A percentile compares a stretch with the other conserved stretches of the same genome.
phyloP scores from a whole-genome alignment of 2,888 invertebrate genomes.

The Osedax frankpressi region DNA sequence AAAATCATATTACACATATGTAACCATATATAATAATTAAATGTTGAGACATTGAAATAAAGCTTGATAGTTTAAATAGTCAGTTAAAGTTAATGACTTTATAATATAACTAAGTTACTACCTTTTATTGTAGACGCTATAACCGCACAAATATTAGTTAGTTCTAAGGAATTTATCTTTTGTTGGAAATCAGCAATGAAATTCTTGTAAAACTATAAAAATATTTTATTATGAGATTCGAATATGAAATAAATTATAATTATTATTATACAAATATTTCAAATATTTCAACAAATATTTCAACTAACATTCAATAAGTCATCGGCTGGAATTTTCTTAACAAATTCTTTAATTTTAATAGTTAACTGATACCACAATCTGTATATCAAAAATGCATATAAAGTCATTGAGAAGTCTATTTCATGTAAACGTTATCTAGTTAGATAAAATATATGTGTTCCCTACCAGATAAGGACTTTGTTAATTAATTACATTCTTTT shows the following conservation, averaged over 20 bases:
- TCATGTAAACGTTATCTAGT: no score
- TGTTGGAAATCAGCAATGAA: neutral
- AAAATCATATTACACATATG: no score
- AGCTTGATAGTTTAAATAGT: no score
- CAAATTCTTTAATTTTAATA: constrained; percentile 64
- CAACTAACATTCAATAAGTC: constrained; percentile 37
- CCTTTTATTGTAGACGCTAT: neutral
- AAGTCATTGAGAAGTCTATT: no score
- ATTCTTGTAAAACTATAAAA: neutral
- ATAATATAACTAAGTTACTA: no score
- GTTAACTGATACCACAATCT: constrained; percentile 92
- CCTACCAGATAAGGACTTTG: no score
- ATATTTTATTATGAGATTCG: neutral
- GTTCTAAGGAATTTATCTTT: neutral
- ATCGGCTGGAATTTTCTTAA: constrained; percentile 64
- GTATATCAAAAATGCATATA: constrained; percentile 26
- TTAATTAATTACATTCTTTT: no score
- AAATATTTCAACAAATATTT: neutral
- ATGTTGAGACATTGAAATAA: no score
- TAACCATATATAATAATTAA: no score
- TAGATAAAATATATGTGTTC: no score
- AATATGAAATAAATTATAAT: neutral
- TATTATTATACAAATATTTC: neutral
- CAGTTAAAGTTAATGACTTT: no score
- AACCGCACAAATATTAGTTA: neutral